These are phyloP conservation scores for Falco biarmicus DNA, from an alignment of 2,797 vertebrate species.

Conservation along the genomic window DNA sequence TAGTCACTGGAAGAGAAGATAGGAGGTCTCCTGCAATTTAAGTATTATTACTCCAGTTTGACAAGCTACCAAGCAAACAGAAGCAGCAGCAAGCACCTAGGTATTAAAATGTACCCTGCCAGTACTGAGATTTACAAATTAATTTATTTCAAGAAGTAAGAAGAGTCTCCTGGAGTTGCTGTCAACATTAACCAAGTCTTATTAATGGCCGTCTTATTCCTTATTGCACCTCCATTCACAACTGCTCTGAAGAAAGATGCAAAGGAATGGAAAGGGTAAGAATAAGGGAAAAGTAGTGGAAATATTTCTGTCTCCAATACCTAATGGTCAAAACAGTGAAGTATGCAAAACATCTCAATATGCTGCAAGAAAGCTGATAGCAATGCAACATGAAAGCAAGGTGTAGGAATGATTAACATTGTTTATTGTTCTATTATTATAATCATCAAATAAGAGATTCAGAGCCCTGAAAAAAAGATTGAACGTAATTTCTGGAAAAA, in stretches of 20 bases:
- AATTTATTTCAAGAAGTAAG: neutral
- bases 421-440: neutral
- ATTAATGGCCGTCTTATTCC: neutral
- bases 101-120: neutral
- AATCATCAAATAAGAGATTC: neutral
- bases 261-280: neutral
- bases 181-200: neutral
- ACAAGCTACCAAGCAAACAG: neutral
- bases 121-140: neutral
- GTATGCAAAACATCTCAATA: neutral
- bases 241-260: neutral
- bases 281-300: neutral
- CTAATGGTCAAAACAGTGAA: neutral
- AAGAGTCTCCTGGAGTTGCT: neutral
- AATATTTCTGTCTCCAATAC: neutral
- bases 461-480: neutral
- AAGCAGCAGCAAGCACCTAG: neutral
- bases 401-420: neutral
- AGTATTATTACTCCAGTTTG: neutral
- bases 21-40: neutral
- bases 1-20: neutral
- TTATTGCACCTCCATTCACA: neutral
- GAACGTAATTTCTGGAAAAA: neutral
- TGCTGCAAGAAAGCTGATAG: neutral
- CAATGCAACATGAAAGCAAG: neutral